Base-by-base conservation (phyloP, 2,113 vertebrate species). In the Athene noctua region DNA sequence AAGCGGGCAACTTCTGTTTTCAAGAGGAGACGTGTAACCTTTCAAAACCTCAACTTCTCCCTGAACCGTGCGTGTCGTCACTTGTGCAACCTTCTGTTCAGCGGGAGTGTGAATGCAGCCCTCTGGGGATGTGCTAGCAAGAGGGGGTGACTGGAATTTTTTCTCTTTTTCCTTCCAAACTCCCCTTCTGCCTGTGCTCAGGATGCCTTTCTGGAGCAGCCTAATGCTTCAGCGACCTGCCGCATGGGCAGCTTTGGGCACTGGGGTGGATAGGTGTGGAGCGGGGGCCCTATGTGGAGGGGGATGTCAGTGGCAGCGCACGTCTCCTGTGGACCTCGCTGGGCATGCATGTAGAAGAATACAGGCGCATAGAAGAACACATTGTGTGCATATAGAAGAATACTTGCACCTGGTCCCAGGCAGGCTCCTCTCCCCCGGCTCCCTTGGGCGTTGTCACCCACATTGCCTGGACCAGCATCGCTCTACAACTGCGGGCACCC, bases 61-160 rank as follows among this genome's bases (percentile, higher is more conserved):
- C 77, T 5, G 4, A 88, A 89, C 38, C 3, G 6, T 78, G 68
- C 26, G 6, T 88, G 84, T 91, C 11, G 25, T 84, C 86, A 67
- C 93, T 92, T 91, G 80, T 80, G 89, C 72, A 94, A 83, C 89
- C 89, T 95, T 95, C 92, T 94, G 83, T 92, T 94, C 91, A 83
- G 92, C 67, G 1, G 79, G 91, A 94, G 92, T 88, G 92, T 94
- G 82, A 94, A 93, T 27, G 68, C 81, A 94, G 68, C 88, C 86
- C 94, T 90, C 71, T 73, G 68, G 86, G 91, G 47, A 80, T 67
- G 80, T 94, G 86, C 86, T 78, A 92, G 77, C 32, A 17, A 80
- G 80, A 94, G 57, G 38, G 51, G 52, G 47, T 73, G 68, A 86
- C 86, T 88, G 66, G 61, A 68, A 47, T 87, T 61, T 94, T 88